A percentile compares a stretch with the other conserved stretches of the same genome.
Conservation (phyloP, 2,113 vertebrate genomes). For the Strix aluco region DNA sequence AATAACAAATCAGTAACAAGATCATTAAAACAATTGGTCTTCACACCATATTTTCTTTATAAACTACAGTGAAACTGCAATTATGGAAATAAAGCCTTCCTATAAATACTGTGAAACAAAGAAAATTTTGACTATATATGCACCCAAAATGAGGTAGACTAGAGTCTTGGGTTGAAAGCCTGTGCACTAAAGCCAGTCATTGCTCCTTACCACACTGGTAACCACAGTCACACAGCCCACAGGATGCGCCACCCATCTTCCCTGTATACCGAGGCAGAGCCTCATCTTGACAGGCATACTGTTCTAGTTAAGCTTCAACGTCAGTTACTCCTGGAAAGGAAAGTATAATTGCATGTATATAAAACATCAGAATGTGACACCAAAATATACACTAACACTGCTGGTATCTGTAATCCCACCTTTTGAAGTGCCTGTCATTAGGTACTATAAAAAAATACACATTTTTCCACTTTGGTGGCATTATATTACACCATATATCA, state of each 20-base stretch:
- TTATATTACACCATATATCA: background rate
- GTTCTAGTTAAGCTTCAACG: background rate
- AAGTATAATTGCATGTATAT: background rate
- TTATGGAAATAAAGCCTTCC: constrained; percentile 28
- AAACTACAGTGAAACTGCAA: constrained; percentile 21
- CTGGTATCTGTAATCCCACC: background rate
- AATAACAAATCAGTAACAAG: too few species aligned
- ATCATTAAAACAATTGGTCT: background rate
- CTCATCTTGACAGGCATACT: background rate
- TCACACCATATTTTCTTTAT: constrained; percentile 9
- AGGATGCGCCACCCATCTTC: background rate
- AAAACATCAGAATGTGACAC: background rate
- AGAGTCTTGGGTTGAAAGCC: background rate
- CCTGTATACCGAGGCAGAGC: background rate
- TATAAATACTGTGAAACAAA: constrained; percentile 61
- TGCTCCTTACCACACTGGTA: background rate
- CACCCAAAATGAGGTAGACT: constrained; percentile 8
- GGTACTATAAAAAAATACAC: background rate
- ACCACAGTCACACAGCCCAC: background rate
- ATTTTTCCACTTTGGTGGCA: background rate
- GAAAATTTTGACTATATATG: constrained; percentile 1
- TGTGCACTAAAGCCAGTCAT: background rate
- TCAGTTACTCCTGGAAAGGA: background rate
- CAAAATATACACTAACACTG: background rate
- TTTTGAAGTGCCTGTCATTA: background rate